phyloP scores from a whole-genome alignment of 2,797 vertebrate species.

The Acrossocheilus fasciatus region DNA sequence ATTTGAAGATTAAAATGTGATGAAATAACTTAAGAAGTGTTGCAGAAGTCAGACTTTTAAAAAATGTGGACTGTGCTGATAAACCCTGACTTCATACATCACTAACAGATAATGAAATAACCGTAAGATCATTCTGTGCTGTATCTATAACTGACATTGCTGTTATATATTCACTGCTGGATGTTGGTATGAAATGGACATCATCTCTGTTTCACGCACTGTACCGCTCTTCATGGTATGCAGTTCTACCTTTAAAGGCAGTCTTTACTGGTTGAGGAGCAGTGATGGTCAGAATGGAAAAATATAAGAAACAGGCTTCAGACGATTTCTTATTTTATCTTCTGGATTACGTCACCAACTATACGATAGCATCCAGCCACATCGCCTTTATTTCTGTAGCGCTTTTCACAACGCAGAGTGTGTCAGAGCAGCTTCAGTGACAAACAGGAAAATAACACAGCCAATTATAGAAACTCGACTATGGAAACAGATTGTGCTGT shows the following conservation, averaged over 20 bases:
- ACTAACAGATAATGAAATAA: not conserved
- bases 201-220: too few relatives aligned
- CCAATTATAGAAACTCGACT: not conserved
- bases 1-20: not conserved
- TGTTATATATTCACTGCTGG: not conserved
- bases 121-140: not conserved
- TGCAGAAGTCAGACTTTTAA: too few relatives aligned
- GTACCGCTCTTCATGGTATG: not conserved
- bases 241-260: not conserved
- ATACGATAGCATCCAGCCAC: not conserved
- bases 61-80: not conserved
- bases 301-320: accelerated
- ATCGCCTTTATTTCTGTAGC: not conserved
- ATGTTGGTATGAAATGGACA: not conserved
- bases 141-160: not conserved
- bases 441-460: not conserved
- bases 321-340: not conserved
- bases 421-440: not conserved
- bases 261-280: not conserved
- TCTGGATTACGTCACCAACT: too few relatives aligned
- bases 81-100: not conserved
- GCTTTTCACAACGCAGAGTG: not conserved
- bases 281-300: not conserved
- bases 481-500: not conserved
- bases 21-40: not conserved